Conservation (phyloP, 2,888 invertebrate genomes). For the Lithophane semibrunnea region DNA sequence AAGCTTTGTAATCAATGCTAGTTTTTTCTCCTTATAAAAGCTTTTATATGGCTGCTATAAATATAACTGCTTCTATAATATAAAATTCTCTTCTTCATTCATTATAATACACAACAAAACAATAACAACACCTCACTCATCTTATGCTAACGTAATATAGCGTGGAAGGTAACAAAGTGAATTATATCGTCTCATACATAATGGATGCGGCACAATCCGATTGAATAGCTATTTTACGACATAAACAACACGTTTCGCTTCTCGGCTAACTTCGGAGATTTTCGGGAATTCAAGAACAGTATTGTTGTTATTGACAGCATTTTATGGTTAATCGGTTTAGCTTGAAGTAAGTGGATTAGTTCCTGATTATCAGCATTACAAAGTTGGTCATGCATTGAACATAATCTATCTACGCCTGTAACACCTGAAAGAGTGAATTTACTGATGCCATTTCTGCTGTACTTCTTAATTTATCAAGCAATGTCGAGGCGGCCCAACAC, state of each 20-base stretch:
- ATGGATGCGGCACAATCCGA: conserved; percentile 57
- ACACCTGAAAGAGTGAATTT: too few relatives aligned
- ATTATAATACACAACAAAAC: conserved; percentile 16
- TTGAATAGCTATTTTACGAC: conserved; percentile 62
- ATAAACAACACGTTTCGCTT: conserved; percentile 55
- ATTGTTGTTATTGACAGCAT: conserved; percentile 2
- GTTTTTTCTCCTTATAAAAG: too few relatives aligned
- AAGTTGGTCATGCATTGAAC: not conserved
- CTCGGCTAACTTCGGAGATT: conserved; percentile 10
- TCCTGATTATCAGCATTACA: not conserved
- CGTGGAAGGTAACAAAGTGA: conserved; percentile 42
- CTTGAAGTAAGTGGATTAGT: conserved; percentile 1
- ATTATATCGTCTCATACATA: conserved; percentile 61
- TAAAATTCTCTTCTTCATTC: not conserved
- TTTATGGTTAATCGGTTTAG: conserved; percentile 18
- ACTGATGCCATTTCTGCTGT: too few relatives aligned
- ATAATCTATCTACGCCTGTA: too few relatives aligned
- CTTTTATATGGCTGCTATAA: too few relatives aligned
- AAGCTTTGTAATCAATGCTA: too few relatives aligned
- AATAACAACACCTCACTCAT: conserved; percentile 31
- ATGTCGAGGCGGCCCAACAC: too few relatives aligned
- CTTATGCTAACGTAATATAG: conserved; percentile 26
- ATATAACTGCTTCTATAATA: not conserved
- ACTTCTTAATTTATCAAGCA: too few relatives aligned
- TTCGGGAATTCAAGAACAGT: conserved; percentile 9